Base-by-base conservation (phyloP, 2,888 invertebrate species). In the Diaperis boleti region DNA sequence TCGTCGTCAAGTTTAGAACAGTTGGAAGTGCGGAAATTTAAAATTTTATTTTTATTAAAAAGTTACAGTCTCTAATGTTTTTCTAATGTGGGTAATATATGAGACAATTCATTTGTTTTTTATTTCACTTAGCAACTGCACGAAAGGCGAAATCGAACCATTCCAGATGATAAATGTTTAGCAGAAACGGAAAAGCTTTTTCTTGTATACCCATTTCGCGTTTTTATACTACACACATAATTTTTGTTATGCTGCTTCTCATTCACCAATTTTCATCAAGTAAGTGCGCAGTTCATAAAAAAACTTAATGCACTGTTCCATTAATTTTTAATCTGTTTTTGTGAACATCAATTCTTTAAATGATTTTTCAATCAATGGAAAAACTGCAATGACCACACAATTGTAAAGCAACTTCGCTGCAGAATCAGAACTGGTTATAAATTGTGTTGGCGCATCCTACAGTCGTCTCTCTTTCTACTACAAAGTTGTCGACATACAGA, bases 171-270 rank as follows among this genome's bases (percentile, higher is more conserved):
- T 71, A 70, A 71, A 72, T 72, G 69, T 69, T 68, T 62, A 59
- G 63, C 63, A 29, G 45, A 31, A 54, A 70, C 66, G 67, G 64
- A 65, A 72, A 62, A 72, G 73, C 73, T 62, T 73, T 73, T 67
- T 50, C 73, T 44, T 73, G 73, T 73, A 68, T 47, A 65, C 61
- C 64, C 67, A 64, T 64, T 70, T 60, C 64, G 56, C 56, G 62
- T 62, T 73, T 73, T 70, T 72, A 73, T 66, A 63, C 64, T 54
- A 59, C 62, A 66, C n/a, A n/a, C 69, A 69, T 71, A 71, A 73
- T 72, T 72, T 72, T 72, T 69, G 71, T 64, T 65, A 66, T 71
- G 67, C 67, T 63, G 35, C 59, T 49, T 52, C 62, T 57, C 59
- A 57, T 50, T 62, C 57, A 35, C 35, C 26, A 26, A 55, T 55